Conservation (phyloP, 2,888 invertebrate species). For the Pheosia gnoma region DNA sequence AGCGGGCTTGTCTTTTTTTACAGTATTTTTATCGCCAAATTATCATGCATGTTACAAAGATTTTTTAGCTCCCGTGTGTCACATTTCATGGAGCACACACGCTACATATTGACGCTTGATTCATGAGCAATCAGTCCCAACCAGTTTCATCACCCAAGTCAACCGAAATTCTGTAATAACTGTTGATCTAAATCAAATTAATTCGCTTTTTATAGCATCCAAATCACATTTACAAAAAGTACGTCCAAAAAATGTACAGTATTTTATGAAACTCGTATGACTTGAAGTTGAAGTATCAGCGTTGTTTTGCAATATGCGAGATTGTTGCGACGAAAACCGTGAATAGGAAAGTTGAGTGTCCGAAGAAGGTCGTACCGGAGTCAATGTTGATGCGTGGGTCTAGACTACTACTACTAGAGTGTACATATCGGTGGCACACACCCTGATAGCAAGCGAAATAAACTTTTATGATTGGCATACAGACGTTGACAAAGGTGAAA, state of each 20-base stretch:
- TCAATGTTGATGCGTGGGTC: conserved; percentile 38
- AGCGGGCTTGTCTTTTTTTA: too few species aligned
- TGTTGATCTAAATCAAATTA: too few species aligned
- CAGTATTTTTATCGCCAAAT: too few species aligned
- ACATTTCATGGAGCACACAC: too few species aligned
- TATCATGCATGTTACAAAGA: too few species aligned
- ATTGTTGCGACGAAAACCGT: conserved; percentile 24
- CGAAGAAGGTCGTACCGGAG: conserved; percentile 47
- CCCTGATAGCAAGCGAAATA: conserved; percentile 31
- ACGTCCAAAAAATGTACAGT: conserved; percentile 18
- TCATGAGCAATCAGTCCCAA: too few species aligned
- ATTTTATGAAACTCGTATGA: conserved; percentile 28
- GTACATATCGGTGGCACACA: conserved; percentile 23
- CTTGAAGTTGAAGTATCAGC: conserved; percentile 11
- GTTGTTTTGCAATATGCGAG: conserved; percentile 31
- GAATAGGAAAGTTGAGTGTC: conserved; percentile 39
- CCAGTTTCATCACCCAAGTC: too few species aligned
- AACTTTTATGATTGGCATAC: conserved; percentile 40
- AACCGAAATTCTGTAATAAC: too few species aligned
- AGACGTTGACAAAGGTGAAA: conserved; percentile 29
- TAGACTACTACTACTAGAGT: conserved; percentile 33
- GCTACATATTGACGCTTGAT: too few species aligned
- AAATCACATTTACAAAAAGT: conserved; percentile 23
- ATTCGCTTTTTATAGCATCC: conserved; percentile 17
- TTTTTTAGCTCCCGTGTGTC: too few species aligned